Conservation (phyloP, 2,888 invertebrate genomes). For the Trachelus tabidus region DNA sequence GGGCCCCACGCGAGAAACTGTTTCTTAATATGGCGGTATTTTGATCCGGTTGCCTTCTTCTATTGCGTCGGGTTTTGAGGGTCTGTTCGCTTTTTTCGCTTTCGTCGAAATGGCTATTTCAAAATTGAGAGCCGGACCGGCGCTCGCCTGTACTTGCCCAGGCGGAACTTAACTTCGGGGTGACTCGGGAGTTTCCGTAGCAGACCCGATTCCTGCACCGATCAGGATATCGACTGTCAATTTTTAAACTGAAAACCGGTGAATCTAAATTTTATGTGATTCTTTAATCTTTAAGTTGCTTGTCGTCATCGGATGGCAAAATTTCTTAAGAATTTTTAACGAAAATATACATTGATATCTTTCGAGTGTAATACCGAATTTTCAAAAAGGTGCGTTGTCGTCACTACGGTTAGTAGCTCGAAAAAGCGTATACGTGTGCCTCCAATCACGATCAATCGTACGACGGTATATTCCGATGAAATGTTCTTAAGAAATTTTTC, state of each 20-base stretch:
- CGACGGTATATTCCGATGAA: background rate
- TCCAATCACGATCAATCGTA: background rate
- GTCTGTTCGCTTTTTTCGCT: constrained; percentile 66
- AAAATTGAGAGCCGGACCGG: constrained; percentile 76
- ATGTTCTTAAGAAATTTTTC: background rate
- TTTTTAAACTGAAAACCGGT: constrained; percentile 32
- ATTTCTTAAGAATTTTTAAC: background rate
- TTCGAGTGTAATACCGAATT: background rate
- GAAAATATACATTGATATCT: background rate
- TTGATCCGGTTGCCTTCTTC: constrained; percentile 70
- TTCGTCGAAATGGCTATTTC: constrained; percentile 76
- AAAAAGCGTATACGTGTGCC: background rate
- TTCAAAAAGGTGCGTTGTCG: background rate
- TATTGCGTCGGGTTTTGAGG: constrained; percentile 83
- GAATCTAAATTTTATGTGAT: constrained; percentile 6
- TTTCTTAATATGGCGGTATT: constrained; percentile 65
- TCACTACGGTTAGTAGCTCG: background rate
- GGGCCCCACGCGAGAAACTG: constrained; percentile 65
- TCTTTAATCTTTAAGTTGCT: background rate
- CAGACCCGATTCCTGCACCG: constrained; percentile 21
- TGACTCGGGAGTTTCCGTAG: constrained; percentile 55
- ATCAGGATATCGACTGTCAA: background rate
- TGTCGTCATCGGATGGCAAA: background rate
- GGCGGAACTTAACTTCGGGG: constrained; percentile 45
- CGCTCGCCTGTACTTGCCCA: constrained; percentile 63